Evolutionary conservation across 2,113 vertebrate species (phyloP), one percentile per base, ranked within the genome.

Genomic region (Steatornis caripensis): DNA sequence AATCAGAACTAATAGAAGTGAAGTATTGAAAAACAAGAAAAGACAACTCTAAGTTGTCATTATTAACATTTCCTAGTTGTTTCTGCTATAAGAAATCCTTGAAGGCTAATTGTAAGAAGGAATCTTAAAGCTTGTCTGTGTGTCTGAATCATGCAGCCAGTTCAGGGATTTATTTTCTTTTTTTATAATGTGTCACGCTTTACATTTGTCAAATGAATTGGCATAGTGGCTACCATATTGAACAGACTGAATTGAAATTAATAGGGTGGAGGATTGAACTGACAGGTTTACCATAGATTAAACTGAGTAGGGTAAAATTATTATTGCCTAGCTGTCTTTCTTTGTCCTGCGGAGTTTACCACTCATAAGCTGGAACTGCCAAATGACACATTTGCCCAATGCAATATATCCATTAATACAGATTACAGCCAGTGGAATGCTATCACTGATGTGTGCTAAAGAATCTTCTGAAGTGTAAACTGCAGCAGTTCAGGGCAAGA

Each of bases 51-150:
- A 83, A 84, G 11, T 92, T 95, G 27, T 94, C 68, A 79, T 84
- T 93, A 85, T 78, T 94, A 93, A 45, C 62, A 81, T 92, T 96
- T 95, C 62, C 46, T 88, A 51, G 77, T 84, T 12, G 16, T 91
- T 34, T 91, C 65, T 75, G 11, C 41, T 75, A 9, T 84, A 64
- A 83, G 49, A 93, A 89, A 78, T 86, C 54, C 81, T 81, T 39
- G 9, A 87, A 74, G 34, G 49, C 36, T 89, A 79, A 84, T 88
- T 89, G 22, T 83, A 64, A 87, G 39, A 87, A 79, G 34, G 29
- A 87, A 61, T 77, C 45, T 89, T 75, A 77, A 49, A 87, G 15
- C 15, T 46, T 88, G 7, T 79, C 32, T 43, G 5, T 51, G 26
- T 80, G 51, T 89, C 46, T 79, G 57, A 94, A 84, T 69, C 30